phyloP scores from a whole-genome alignment of 2,113 vertebrate genomes.

The Nothoprocta perdicaria region DNA sequence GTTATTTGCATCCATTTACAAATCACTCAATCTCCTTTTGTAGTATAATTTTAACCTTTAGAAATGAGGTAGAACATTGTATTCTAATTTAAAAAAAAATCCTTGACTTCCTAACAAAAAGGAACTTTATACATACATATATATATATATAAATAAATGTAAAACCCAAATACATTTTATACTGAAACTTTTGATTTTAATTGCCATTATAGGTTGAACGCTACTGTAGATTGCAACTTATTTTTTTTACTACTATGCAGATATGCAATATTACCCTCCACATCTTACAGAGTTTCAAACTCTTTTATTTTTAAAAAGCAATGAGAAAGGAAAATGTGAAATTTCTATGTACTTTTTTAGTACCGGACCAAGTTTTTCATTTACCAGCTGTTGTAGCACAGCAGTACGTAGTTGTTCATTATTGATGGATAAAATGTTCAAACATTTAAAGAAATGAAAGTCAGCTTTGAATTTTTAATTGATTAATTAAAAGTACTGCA shows the following conservation, averaged over 20 bases:
- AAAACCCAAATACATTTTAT: constrained; percentile 28
- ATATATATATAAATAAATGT: not conserved
- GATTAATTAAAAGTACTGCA: constrained; percentile 96
- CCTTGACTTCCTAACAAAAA: constrained; percentile 48
- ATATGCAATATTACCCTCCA: not conserved
- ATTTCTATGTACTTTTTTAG: constrained; percentile 21
- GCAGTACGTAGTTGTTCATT: constrained; percentile 82
- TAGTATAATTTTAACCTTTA: constrained; percentile 74
- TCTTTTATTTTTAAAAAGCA: constrained; percentile 33
- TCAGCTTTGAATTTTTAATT: constrained; percentile 91
- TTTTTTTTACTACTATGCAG: constrained; percentile 37
- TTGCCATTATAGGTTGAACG: constrained; percentile 39
- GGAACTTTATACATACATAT: constrained; percentile 14
- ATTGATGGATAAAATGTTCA: constrained; percentile 88
- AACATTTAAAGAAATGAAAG: constrained; percentile 91
- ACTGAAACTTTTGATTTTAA: constrained; percentile 40
- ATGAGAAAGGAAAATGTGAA: constrained; percentile 24
- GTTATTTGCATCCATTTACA: constrained; percentile 59
- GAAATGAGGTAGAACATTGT: constrained; percentile 50
- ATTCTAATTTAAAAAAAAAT: constrained; percentile 37
- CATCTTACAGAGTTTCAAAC: constrained; percentile 9
- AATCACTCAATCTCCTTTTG: constrained; percentile 59
- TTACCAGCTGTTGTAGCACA: constrained; percentile 78
- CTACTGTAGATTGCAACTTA: constrained; percentile 32
- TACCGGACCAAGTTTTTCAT: constrained; percentile 67